Percentiles rank a stretch among this genome's conserved stretches.
These are phyloP conservation scores for Peromyscus californicus DNA, from an alignment of 2,113 vertebrate genomes.

Conservation along the genomic window DNA sequence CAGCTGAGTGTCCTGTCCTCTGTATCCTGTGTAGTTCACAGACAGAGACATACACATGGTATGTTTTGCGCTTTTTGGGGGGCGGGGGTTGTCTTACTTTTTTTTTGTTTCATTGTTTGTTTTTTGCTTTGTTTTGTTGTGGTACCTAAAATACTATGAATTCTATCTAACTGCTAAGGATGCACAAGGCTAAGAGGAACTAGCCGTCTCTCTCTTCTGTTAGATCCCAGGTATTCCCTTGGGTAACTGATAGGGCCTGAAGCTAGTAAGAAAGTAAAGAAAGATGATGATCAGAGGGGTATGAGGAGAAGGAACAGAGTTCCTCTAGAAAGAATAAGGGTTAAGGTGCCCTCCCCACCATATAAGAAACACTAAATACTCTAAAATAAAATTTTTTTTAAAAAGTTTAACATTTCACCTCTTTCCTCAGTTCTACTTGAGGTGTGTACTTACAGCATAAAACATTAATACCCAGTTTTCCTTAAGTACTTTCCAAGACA, in stretches of 20 bases:
- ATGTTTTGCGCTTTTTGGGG: no score
- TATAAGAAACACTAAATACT: slow-evolving; percentile 49
- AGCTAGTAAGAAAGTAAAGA: not conserved
- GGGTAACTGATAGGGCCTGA: not conserved
- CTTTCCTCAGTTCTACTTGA: slow-evolving; percentile 62
- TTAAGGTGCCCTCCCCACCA: not conserved
- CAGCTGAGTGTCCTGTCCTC: not conserved
- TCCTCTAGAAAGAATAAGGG: not conserved
- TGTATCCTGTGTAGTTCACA: not conserved
- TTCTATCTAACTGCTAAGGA: not conserved
- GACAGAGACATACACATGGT: not conserved
- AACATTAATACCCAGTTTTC: slow-evolving; percentile 58
- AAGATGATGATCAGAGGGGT: not conserved
- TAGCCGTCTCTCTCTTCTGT: not conserved
- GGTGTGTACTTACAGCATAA: slow-evolving; percentile 70
- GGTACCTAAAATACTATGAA: not conserved
- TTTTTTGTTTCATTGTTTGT: not conserved
- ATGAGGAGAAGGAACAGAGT: not conserved
- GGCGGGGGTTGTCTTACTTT: no score
- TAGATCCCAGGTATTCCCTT: not conserved
- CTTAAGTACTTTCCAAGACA: slow-evolving; percentile 71
- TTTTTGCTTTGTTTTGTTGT: not conserved
- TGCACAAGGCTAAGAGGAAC: not conserved
- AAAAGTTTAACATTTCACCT: slow-evolving; percentile 11
- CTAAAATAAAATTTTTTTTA: not conserved